Percentiles rank a stretch among this genome's conserved stretches.
Conservation (phyloP, 2,888 invertebrate genomes). For the Dasysyrphus tricinctus region DNA sequence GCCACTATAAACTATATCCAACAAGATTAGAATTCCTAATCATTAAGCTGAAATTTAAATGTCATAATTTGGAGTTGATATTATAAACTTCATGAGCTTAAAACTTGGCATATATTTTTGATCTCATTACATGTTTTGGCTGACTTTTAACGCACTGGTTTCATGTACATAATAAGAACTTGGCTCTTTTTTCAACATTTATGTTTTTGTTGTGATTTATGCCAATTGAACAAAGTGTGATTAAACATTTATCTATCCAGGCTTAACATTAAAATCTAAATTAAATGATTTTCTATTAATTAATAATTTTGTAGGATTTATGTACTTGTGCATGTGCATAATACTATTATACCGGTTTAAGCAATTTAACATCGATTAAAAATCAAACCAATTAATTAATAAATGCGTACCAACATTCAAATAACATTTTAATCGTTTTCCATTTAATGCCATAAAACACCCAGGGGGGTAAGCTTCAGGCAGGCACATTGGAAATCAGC, state of each 20-base stretch:
- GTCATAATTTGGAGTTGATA: too few species aligned
- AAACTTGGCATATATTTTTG: too few species aligned
- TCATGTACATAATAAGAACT: too few species aligned
- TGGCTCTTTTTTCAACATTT: too few species aligned
- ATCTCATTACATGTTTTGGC: too few species aligned
- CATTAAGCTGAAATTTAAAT: too few species aligned
- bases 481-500: constrained; percentile 2
- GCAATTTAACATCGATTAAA: constrained; percentile 39
- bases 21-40: too few species aligned
- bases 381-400: constrained; percentile 37
- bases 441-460: constrained; percentile 18
- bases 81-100: too few species aligned
- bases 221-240: not conserved
- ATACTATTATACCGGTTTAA: constrained; percentile 42
- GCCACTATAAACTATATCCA: too few species aligned
- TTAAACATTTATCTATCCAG: not conserved
- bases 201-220: too few species aligned
- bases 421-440: constrained; percentile 28
- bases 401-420: constrained; percentile 52
- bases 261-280: not conserved
- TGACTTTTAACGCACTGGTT: too few species aligned
- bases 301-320: constrained; percentile 3
- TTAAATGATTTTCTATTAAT: constrained; percentile 14
- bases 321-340: not conserved
- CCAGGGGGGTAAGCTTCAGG: constrained; percentile 28